These are phyloP conservation scores for Eledona agricola DNA, from an alignment of 2,888 invertebrate genomes.

Conservation along the genomic window DNA sequence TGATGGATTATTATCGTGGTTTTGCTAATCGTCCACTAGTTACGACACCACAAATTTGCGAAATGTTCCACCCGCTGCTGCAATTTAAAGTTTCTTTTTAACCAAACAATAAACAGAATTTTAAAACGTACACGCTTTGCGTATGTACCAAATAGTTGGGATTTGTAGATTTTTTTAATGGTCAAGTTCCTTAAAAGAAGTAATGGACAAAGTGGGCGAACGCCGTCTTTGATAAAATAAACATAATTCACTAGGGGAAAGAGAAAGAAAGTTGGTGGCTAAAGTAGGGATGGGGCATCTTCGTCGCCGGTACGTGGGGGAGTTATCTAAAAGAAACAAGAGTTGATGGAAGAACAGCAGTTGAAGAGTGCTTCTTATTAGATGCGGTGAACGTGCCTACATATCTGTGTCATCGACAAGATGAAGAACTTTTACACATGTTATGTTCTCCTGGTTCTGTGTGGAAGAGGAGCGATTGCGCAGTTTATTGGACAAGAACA, in stretches of 20 bases:
- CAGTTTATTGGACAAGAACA: slow-evolving; percentile 53
- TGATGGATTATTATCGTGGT: slow-evolving; percentile 13
- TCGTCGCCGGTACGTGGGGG: slow-evolving; percentile 17
- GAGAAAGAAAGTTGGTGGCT: slow-evolving; percentile 29
- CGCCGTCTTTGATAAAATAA: slow-evolving; percentile 17
- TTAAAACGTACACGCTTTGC: too few relatives aligned
- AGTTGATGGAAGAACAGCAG: slow-evolving; percentile 27
- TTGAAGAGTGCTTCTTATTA: slow-evolving; percentile 13
- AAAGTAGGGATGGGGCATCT: slow-evolving; percentile 26
- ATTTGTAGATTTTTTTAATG: too few relatives aligned
- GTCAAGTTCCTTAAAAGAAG: too few relatives aligned
- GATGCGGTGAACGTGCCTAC: slow-evolving; percentile 22
- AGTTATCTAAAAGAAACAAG: slow-evolving; percentile 29
- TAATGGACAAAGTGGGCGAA: too few relatives aligned
- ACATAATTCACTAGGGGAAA: slow-evolving; percentile 28
- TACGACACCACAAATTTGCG: slow-evolving; percentile 17
- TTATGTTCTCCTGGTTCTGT: slow-evolving; percentile 54
- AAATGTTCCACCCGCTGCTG: slow-evolving; percentile 1
- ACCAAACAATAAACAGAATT: slow-evolving; percentile 5
- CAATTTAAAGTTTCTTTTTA: too few relatives aligned
- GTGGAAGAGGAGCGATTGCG: slow-evolving; percentile 49
- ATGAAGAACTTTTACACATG: slow-evolving; percentile 48
- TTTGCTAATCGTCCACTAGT: slow-evolving; percentile 25
- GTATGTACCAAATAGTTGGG: too few relatives aligned
- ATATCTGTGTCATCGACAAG: slow-evolving; percentile 46